Evolutionary conservation across 2,888 invertebrate species (phyloP), one percentile per base, ranked within the genome.

Genomic region (Hypena proboscidalis): DNA sequence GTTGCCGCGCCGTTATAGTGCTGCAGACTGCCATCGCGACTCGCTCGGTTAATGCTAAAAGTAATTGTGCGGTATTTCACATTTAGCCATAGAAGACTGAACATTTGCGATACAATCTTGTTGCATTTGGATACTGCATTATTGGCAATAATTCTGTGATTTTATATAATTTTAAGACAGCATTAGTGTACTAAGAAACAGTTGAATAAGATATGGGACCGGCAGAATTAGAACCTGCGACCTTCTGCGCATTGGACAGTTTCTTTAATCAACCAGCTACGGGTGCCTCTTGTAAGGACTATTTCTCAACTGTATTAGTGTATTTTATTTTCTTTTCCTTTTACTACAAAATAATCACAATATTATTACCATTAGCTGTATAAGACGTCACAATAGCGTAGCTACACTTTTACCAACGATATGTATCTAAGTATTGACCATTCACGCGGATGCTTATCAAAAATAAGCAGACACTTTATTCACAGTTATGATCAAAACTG

Each of bases 31-130:
- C 52, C 70, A 55, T 67, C 59, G 42, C 68, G 45, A 77, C 49
- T 70, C 61, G 68, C 67, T 65, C 72, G 73, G 67, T 48, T 70
- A 68, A 72, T 58, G 66, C 74, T 80, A 61, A 78, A 67, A 60
- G 50, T 70, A 81, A 70, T 88, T 87, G 88, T 87, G 88, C 88
- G 84, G 78, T 44, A 67, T 70, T 74, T 72, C 62, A 74, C 67
- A 71, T 68, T n/a, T 75, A 76, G 70, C 65, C 66, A 50, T 67
- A 54, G 40, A 63, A 62, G 57, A 58, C 65, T 58, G 50, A 52
- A 48, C 35, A 31, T 46, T 53, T 39, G 47, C 55, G 57, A 44
- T 64, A 48, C 41, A 56, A 43, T 51, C 20, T 44, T 65, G 35
- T 49, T 58, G 49, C 44, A 49, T 50, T 40, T 45, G 35, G 26